Evolutionary conservation across 2,113 vertebrate genomes (phyloP), one percentile per base, ranked within the genome.

Genomic region (Pontoporia blainvillei): DNA sequence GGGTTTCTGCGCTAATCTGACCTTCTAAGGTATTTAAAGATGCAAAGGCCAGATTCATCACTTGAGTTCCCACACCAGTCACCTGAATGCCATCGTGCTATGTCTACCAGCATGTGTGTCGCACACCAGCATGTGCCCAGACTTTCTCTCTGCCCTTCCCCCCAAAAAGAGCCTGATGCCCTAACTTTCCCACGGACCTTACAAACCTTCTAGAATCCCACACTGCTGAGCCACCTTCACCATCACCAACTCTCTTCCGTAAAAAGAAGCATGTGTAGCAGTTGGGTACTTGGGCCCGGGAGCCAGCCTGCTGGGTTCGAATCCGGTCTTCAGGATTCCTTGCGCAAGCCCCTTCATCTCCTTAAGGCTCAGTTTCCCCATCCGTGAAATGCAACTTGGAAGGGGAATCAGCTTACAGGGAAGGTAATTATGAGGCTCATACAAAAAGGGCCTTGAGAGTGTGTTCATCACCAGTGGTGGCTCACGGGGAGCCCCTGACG

Each of bases 21-120:
- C 97, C 97, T 97, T 97, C 97, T 76, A 31, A 97, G 94, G 72
- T 98, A 96, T 97, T 97, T 97, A 97, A 97, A 95, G 96, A 97
- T 97, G 88, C 95, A 96, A 97, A 98, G 97, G 97, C 94, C 97
- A 97, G 76, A 92, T 57, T 92, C 96, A 93, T 92, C 95, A 95
- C 91, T 72, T 57, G 81, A 95, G 95, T 57, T 96, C 81, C 96
- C 94, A 71, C 23, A 92, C n/a, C 96, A 85, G 39, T 21, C 1
- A 1, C 79, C 61, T 59, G 94, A 90, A 97, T 86, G 90, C 83
- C 86, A 89, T 2, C 27, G 13, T 6, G 64, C 78, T 93, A 25
- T 0, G 6, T 91, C 93, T 36, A 78, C 85, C 62, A 72, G 20
- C 20, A 2, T 4, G 31, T 7, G 39, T n/a, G n/a, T n/a, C n/a